A percentile compares a stretch with the other conserved stretches of the same genome.
Evolutionary conservation across 2,888 invertebrate genomes (phyloP).

Genomic region (Buathra laborator): DNA sequence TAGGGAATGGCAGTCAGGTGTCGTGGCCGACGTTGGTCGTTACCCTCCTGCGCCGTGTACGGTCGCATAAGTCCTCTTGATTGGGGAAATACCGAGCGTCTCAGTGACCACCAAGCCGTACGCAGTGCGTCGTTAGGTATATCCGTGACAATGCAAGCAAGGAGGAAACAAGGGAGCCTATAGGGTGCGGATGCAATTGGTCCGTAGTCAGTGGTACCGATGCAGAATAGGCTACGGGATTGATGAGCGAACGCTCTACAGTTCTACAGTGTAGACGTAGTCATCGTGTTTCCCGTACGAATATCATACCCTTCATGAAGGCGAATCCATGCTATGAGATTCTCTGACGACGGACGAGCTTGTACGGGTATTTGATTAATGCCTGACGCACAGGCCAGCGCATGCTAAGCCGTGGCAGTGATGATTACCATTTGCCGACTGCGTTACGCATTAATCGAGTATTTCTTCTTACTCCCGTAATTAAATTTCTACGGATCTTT

Average conservation of each 20-base stretch:
- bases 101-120: slow-evolving; percentile 17
- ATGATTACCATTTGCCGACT: background rate
- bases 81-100: slow-evolving; percentile 23
- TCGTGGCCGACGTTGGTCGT: background rate
- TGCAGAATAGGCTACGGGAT: slow-evolving; percentile 19
- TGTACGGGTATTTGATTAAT: background rate
- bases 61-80: slow-evolving; percentile 42
- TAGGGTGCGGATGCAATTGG: slow-evolving; percentile 27
- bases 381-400: background rate
- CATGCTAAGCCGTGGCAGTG: background rate
- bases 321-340: background rate
- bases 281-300: slow-evolving; percentile 30
- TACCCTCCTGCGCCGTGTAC: background rate
- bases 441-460: background rate
- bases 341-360: background rate
- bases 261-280: background rate
- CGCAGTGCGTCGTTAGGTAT: slow-evolving; percentile 34
- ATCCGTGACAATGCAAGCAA: slow-evolving; percentile 37
- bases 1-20: slow-evolving; percentile 3
- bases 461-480: background rate
- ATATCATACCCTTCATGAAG: slow-evolving; percentile 13
- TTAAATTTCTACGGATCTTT: background rate
- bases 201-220: background rate
- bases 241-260: slow-evolving; percentile 29
- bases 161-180: slow-evolving; percentile 56